Conservation (phyloP, 2,888 invertebrate species). For the Orthonychiurus folsomi region DNA sequence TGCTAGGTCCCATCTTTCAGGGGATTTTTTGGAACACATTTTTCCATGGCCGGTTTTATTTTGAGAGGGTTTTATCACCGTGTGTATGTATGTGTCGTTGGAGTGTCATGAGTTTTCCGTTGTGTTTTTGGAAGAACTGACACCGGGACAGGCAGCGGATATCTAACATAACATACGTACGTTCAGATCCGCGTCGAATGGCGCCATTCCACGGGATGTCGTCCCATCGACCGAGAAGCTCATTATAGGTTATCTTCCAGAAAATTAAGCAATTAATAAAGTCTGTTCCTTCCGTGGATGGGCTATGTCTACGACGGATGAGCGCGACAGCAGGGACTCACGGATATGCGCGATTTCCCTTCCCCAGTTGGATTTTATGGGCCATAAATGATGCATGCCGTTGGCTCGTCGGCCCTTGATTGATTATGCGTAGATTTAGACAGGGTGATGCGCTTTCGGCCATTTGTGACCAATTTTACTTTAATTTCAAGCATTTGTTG, state of each 20-base stretch:
- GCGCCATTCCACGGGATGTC: not conserved
- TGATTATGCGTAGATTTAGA: too few relatives aligned
- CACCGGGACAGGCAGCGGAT: not conserved
- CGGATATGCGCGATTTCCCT: not conserved
- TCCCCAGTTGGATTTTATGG: too few relatives aligned
- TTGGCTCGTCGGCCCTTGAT: too few relatives aligned
- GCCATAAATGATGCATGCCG: not conserved
- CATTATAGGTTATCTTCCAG: slow-evolving; percentile 13
- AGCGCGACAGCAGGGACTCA: not conserved
- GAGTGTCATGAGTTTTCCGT: not conserved
- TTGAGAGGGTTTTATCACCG: not conserved
- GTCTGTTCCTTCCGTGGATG: slow-evolving; percentile 7
- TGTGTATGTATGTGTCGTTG: not conserved
- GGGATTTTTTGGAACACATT: slow-evolving; percentile 1
- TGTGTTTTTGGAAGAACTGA: not conserved
- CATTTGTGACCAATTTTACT: too few relatives aligned
- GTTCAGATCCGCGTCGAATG: too few relatives aligned
- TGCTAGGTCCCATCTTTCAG: slow-evolving; percentile 2
- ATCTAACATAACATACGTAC: too few relatives aligned
- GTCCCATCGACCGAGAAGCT: slow-evolving; percentile 8
- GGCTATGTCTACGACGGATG: not conserved
- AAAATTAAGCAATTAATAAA: slow-evolving; percentile 11
- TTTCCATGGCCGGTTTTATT: slow-evolving; percentile 1
- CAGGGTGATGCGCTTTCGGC: too few relatives aligned
- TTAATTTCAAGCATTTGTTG: too few relatives aligned